Percentiles rank a stretch among this genome's conserved stretches.
These are phyloP conservation scores for Aplocera efformata DNA, from an alignment of 2,888 invertebrate species.

Conservation along the genomic window DNA sequence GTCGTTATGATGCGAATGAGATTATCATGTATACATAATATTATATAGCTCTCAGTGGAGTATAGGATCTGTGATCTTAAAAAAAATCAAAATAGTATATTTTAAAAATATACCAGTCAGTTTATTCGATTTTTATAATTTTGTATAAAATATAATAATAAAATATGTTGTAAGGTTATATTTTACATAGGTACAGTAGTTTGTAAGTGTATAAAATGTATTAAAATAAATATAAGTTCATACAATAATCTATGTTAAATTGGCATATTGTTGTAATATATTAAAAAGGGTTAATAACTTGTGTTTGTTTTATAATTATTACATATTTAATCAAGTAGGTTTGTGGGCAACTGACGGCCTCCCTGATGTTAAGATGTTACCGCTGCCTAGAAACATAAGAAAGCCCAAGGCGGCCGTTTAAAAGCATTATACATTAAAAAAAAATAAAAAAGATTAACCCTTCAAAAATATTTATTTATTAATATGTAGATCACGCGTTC, in stretches of 20 bases:
- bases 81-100: slow-evolving; percentile 2
- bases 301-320: slow-evolving; percentile 8
- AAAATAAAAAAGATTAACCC: too few species aligned
- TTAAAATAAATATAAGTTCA: slow-evolving; percentile 20
- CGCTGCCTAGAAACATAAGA: too few species aligned
- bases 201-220: slow-evolving; percentile 33
- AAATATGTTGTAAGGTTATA: slow-evolving; percentile 17
- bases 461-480: too few species aligned
- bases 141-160: slow-evolving; percentile 39
- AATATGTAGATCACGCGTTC: too few species aligned
- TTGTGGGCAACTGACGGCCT: too few species aligned
- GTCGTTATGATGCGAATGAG: slow-evolving; percentile 7
- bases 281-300: slow-evolving; percentile 34
- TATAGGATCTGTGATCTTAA: slow-evolving; percentile 29
- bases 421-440: too few species aligned
- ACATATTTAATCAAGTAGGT: neutral
- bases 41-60: slow-evolving; percentile 54
- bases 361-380: too few species aligned
- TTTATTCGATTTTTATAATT: slow-evolving; percentile 41
- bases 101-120: slow-evolving; percentile 13
- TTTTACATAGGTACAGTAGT: too few species aligned
- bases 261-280: slow-evolving; percentile 33
- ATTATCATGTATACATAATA: slow-evolving; percentile 9
- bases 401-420: too few species aligned
- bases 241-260: slow-evolving; percentile 27